Evolutionary conservation across 1,140 invertebrate species (phyloP).

Genomic region (Caenorhabditis latens): DNA sequence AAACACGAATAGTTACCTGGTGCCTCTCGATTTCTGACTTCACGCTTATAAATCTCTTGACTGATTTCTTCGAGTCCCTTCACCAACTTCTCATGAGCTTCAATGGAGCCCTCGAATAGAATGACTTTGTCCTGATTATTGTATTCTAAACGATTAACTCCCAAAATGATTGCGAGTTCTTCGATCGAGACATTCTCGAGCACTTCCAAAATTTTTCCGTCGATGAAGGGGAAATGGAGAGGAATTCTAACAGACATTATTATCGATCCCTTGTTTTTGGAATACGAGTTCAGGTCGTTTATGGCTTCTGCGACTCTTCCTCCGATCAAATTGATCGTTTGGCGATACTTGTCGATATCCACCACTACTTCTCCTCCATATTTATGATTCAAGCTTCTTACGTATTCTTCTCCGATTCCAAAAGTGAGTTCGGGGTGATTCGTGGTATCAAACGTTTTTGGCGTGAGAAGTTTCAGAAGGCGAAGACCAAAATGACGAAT

Average conservation of each 20-base stretch:
- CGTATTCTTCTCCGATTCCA: constrained; percentile 5
- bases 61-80: background rate
- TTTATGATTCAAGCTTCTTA: background rate
- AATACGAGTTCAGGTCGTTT: background rate
- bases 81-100: background rate
- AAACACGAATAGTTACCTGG: too few species aligned
- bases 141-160: too few species aligned
- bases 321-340: background rate
- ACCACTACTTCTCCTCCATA: background rate
- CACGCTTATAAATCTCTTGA: background rate
- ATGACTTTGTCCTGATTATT: background rate
- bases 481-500: background rate
- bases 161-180: background rate
- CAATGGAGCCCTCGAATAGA: background rate
- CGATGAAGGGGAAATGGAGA: background rate
- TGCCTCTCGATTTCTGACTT: background rate
- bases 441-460: background rate
- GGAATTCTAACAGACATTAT: background rate
- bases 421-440: background rate
- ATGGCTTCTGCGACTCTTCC: background rate
- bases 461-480: background rate
- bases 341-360: background rate
- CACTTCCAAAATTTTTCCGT: background rate
- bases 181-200: background rate
- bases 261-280: background rate